Percentiles rank a stretch among this genome's conserved stretches.
phyloP scores from a whole-genome alignment of 2,113 vertebrate species.

The Mugil cephalus region DNA sequence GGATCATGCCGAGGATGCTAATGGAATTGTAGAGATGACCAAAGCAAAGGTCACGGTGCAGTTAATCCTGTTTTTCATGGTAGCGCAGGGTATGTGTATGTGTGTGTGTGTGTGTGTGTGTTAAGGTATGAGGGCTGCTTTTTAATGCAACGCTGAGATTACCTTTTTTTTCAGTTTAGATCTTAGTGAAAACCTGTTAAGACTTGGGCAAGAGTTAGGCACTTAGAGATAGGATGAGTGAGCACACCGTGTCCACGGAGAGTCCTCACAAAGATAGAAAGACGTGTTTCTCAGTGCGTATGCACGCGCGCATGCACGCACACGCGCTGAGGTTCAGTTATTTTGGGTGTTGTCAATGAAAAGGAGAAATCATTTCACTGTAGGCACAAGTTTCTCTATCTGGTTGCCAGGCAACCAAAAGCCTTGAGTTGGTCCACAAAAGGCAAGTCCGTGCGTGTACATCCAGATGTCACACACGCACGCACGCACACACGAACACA shows the following conservation, averaged over 20 bases:
- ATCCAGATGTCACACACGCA: conserved; percentile 27
- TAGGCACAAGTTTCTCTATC: conserved; percentile 65
- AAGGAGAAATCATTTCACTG: conserved; percentile 66
- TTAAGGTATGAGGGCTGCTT: not conserved
- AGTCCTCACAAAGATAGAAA: too few species aligned
- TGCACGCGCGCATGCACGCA: too few species aligned
- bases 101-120: conserved; percentile 24
- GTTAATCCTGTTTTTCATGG: conserved; percentile 57
- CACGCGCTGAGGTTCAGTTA: conserved; percentile 62
- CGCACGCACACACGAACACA: conserved; percentile 8
- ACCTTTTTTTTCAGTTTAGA: too few species aligned
- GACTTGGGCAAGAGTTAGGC: too few species aligned
- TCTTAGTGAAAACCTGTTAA: too few species aligned
- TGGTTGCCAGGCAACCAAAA: conserved; percentile 79
- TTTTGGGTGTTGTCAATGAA: conserved; percentile 63
- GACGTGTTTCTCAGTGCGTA: too few species aligned
- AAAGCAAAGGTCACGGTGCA: conserved; percentile 67
- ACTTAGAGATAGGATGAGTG: too few species aligned
- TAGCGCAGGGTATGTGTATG: conserved; percentile 28
- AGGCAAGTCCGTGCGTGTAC: conserved; percentile 29
- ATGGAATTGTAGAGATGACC: conserved; percentile 56
- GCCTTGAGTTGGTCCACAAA: conserved; percentile 71
- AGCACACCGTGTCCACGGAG: too few species aligned
- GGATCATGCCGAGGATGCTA: conserved; percentile 46
- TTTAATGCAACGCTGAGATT: too few species aligned